phyloP scores from a whole-genome alignment of 2,888 invertebrate species.

The Diogma glabrata region DNA sequence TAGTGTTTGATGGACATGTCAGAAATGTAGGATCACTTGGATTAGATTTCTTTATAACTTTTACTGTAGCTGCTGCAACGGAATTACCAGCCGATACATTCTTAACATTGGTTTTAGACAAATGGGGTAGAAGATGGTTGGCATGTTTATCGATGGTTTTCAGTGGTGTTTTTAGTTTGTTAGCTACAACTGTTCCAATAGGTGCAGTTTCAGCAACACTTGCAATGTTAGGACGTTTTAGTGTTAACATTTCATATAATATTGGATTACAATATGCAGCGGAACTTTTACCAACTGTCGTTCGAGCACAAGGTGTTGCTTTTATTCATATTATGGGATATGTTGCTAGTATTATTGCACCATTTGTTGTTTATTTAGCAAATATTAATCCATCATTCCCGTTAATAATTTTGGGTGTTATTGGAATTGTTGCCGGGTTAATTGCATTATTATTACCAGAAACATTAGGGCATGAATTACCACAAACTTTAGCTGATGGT shows the following conservation, averaged over 20 bases:
- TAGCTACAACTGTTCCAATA: slow-evolving; percentile 65
- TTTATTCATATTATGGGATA: slow-evolving; percentile 82
- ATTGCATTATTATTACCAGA: slow-evolving; percentile 74
- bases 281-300: slow-evolving; percentile 75
- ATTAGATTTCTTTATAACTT: slow-evolving; percentile 71
- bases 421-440: slow-evolving; percentile 63
- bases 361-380: slow-evolving; percentile 73
- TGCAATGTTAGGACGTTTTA: slow-evolving; percentile 73
- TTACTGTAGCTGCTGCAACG: slow-evolving; percentile 71
- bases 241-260: slow-evolving; percentile 81
- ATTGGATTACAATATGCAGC: slow-evolving; percentile 84
- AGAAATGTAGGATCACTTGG: slow-evolving; percentile 77
- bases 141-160: slow-evolving; percentile 71
- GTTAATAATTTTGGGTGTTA: slow-evolving; percentile 60
- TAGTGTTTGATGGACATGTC: slow-evolving; percentile 82
- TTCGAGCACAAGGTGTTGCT: slow-evolving; percentile 76
- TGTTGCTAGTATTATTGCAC: slow-evolving; percentile 69
- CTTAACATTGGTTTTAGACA: slow-evolving; percentile 55
- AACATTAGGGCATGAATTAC: slow-evolving; percentile 73
- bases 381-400: slow-evolving; percentile 61
- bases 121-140: slow-evolving; percentile 76
- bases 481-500: slow-evolving; percentile 76
- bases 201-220: slow-evolving; percentile 62
- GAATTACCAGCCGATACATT: slow-evolving; percentile 77
- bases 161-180: slow-evolving; percentile 68